phyloP scores from a whole-genome alignment of 1,140 invertebrate genomes.

The Hylaeus anthracinus region DNA sequence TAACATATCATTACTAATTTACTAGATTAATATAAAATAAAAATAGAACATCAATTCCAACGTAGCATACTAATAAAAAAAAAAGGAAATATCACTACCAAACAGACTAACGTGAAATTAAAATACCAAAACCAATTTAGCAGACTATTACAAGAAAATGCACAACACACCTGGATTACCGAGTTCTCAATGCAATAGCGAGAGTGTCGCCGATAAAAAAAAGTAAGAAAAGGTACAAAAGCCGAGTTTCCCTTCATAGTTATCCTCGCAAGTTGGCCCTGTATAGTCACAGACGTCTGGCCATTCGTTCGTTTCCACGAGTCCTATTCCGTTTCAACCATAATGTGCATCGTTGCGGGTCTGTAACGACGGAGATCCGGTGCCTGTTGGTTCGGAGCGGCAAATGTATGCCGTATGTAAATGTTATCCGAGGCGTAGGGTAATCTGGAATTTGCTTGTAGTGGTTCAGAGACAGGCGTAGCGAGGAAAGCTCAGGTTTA shows the following conservation, averaged over 20 bases:
- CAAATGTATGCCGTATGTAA: slow-evolving; percentile 72
- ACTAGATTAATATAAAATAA: too few relatives aligned
- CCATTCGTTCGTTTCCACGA: neutral
- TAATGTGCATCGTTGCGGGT: slow-evolving; percentile 48
- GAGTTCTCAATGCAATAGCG: too few relatives aligned
- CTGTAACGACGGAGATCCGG: slow-evolving; percentile 45
- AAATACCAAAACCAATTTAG: too few relatives aligned
- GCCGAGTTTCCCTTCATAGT: neutral
- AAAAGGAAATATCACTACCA: too few relatives aligned
- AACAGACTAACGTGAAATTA: too few relatives aligned
- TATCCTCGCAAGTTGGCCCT: slow-evolving; percentile 5
- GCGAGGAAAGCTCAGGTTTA: slow-evolving; percentile 49
- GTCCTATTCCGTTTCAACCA: slow-evolving; percentile 24
- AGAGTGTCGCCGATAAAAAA: too few relatives aligned
- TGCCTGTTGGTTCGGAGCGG: slow-evolving; percentile 67
- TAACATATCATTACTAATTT: too few relatives aligned
- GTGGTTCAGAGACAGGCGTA: slow-evolving; percentile 57
- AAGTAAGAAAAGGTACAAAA: too few relatives aligned
- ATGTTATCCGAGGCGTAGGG: slow-evolving; percentile 74
- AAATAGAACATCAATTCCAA: too few relatives aligned
- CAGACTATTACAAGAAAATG: too few relatives aligned
- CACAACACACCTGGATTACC: too few relatives aligned
- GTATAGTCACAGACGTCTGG: neutral
- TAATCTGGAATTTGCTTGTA: slow-evolving; percentile 77
- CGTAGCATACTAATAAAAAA: too few relatives aligned